These are phyloP conservation scores for Halictus rubicundus DNA, from an alignment of 1,140 invertebrate genomes.

Conservation along the genomic window DNA sequence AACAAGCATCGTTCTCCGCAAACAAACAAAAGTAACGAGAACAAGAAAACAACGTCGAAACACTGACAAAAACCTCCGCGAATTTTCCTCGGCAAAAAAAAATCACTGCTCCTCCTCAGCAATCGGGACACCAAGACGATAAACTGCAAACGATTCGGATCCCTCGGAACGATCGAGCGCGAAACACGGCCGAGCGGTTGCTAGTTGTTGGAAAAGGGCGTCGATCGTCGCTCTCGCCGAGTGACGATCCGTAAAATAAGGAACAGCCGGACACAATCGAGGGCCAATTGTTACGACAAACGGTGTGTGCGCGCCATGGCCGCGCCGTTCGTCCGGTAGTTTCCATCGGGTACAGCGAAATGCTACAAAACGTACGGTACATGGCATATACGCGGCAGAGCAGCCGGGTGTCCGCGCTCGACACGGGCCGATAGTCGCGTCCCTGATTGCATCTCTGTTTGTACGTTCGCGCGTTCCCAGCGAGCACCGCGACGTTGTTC, in stretches of 20 bases:
- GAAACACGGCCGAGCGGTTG: background rate
- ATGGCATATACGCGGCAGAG: constrained; percentile 24
- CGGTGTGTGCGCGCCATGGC: background rate
- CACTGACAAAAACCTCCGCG: too few relatives aligned
- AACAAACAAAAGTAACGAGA: too few relatives aligned
- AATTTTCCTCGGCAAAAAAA: too few relatives aligned
- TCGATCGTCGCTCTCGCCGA: background rate
- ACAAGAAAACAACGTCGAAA: too few relatives aligned
- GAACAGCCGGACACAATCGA: constrained; percentile 25
- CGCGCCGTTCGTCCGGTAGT: constrained; percentile 30
- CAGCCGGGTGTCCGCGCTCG: constrained; percentile 32
- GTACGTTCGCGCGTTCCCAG: constrained; percentile 52
- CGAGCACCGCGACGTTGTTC: constrained; percentile 10
- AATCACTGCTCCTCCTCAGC: background rate
- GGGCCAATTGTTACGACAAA: constrained; percentile 43
- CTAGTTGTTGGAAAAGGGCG: background rate
- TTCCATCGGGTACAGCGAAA: constrained; percentile 31
- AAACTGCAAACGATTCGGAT: background rate
- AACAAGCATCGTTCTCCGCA: too few relatives aligned
- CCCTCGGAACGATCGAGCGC: background rate
- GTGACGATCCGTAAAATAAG: constrained; percentile 21
- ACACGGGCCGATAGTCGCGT: constrained; percentile 43
- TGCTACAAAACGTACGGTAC: constrained; percentile 49
- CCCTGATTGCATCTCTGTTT: constrained; percentile 64
- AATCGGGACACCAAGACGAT: background rate